Percentiles rank a stretch among this genome's conserved stretches.
Conservation (phyloP, 2,797 vertebrate genomes). For the Eulemur coronatus region DNA sequence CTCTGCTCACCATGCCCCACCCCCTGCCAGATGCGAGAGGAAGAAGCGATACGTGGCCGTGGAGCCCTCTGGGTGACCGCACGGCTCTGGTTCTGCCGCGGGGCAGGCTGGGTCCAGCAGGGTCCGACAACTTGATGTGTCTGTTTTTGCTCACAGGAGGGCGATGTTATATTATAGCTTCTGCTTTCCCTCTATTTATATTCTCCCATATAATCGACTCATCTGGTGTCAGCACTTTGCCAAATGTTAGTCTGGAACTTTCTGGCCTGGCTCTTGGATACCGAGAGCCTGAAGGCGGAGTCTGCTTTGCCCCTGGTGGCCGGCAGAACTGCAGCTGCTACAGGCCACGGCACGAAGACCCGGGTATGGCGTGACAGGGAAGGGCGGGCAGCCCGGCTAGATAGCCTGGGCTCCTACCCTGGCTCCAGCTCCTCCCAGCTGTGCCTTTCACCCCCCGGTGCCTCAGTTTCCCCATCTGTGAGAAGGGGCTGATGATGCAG, state of each 20-base stretch:
- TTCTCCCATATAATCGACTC: neutral
- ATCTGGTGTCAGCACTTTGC: neutral
- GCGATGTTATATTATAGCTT: rapidly evolving
- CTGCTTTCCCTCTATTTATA: neutral
- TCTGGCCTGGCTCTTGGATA: neutral
- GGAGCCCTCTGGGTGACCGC: rapidly evolving
- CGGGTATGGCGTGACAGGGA: rapidly evolving
- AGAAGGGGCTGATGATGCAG: neutral
- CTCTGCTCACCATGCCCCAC: rapidly evolving
- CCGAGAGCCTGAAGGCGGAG: neutral
- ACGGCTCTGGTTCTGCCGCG: neutral
- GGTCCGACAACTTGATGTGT: neutral
- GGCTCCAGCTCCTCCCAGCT: too few relatives aligned
- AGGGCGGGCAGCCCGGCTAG: too few relatives aligned
- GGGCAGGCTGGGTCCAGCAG: neutral
- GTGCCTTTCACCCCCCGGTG: rapidly evolving
- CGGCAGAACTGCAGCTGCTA: neutral
- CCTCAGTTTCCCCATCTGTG: neutral
- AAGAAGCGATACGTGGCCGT: neutral
- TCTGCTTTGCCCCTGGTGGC: rapidly evolving
- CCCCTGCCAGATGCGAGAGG: rapidly evolving
- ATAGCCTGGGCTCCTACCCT: neutral
- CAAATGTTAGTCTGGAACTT: neutral
- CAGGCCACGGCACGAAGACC: rapidly evolving
- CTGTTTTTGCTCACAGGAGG: neutral